phyloP scores from a whole-genome alignment of 2,888 invertebrate species.

The Tinea semifulvella region DNA sequence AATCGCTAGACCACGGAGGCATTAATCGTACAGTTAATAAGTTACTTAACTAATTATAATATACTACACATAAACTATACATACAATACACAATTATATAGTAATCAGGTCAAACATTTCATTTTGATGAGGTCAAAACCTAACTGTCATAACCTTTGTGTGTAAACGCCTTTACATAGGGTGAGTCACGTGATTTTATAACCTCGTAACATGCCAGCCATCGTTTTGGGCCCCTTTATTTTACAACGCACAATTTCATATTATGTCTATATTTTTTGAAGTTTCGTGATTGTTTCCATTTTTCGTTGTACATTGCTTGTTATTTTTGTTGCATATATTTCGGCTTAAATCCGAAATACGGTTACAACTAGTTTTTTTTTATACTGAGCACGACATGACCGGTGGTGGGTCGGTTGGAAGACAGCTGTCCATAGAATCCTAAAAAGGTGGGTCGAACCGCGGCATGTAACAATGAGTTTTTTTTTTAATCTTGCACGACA shows the following conservation, averaged over 20 bases:
- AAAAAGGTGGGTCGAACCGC: background rate
- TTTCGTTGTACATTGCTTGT: background rate
- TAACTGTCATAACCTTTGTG: background rate
- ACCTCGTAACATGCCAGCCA: background rate
- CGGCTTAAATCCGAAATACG: too few species aligned
- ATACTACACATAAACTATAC: too few species aligned
- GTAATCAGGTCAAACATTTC: background rate
- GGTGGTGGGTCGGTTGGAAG: background rate
- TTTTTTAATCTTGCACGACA: too few species aligned
- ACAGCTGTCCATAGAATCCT: background rate
- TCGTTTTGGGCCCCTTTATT: constrained; percentile 6
- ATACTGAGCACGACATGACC: too few species aligned
- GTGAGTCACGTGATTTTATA: constrained; percentile 11
- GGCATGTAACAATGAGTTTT: too few species aligned
- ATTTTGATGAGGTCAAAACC: background rate
- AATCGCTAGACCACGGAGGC: too few species aligned
- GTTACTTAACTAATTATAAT: too few species aligned
- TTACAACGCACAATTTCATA: constrained; percentile 10
- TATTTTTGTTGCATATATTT: too few species aligned
- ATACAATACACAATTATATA: background rate
- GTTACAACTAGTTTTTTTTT: too few species aligned
- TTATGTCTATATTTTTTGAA: constrained; percentile 4
- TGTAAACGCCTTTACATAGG: constrained; percentile 1
- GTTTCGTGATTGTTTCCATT: background rate
- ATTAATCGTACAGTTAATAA: too few species aligned